Conservation (phyloP, 2,888 invertebrate genomes). For the Apantesis nais region DNA sequence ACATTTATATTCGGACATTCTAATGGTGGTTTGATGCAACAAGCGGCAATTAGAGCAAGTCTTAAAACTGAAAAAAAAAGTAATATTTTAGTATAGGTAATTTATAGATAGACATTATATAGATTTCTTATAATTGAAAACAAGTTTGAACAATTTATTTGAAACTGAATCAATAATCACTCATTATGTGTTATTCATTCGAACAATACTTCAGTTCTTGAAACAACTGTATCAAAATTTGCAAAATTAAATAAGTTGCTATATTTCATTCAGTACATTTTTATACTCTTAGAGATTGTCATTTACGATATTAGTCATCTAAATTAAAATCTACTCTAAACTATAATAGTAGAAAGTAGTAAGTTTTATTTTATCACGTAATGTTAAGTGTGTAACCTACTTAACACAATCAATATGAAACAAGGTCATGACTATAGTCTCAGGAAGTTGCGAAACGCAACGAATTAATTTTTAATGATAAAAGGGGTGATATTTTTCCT, state of each 20-base stretch:
- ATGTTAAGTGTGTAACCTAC: neutral
- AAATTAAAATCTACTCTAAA: no score
- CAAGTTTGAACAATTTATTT: no score
- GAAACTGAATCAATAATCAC: no score
- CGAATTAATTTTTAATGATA: neutral
- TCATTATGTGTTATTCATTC: no score
- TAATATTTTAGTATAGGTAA: neutral
- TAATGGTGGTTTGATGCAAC: constrained; percentile 69
- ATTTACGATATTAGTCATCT: no score
- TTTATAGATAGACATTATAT: no score
- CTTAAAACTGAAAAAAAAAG: constrained; percentile 22
- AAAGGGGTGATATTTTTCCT: neutral
- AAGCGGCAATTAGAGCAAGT: constrained; percentile 9
- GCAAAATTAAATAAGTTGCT: no score
- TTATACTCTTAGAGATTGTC: no score
- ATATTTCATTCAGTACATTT: no score
- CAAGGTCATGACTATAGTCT: neutral
- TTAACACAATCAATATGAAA: neutral
- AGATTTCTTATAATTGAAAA: no score
- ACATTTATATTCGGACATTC: constrained; percentile 87
- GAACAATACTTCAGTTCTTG: no score
- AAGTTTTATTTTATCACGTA: neutral
- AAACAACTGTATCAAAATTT: no score
- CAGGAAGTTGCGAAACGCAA: neutral
- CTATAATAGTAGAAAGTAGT: neutral